Evolutionary conservation across 2,113 vertebrate species (phyloP).

Genomic region (Ceyx cyanopectus): DNA sequence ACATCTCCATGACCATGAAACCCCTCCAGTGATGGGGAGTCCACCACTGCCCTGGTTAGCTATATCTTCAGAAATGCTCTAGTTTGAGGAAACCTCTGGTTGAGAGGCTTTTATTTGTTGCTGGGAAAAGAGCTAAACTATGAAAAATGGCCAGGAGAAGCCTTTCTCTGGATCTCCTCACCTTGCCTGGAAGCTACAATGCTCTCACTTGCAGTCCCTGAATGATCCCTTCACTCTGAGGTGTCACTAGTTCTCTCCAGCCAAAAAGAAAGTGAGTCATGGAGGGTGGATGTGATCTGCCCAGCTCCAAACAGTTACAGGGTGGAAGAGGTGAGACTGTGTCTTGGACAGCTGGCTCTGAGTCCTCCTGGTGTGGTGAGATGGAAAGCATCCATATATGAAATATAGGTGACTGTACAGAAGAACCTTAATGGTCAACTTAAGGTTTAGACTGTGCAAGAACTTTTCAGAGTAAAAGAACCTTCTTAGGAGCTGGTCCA

Average conservation of each 20-base stretch:
- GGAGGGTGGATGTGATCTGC: not conserved
- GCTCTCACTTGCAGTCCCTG: not conserved
- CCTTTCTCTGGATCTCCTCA: not conserved
- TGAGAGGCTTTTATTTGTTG: not conserved
- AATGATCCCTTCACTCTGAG: fast-evolving
- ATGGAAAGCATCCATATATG: not conserved
- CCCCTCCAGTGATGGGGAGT: no score
- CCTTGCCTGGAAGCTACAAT: not conserved
- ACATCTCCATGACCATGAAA: no score
- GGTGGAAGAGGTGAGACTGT: not conserved
- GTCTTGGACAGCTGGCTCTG: not conserved
- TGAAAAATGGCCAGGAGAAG: not conserved
- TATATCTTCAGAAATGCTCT: not conserved
- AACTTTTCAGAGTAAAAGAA: not conserved
- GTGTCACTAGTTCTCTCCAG: not conserved
- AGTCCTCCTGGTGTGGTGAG: not conserved
- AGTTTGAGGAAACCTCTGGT: not conserved
- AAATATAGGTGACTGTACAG: not conserved
- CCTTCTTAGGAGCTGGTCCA: fast-evolving
- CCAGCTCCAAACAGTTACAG: not conserved
- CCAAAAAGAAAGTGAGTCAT: not conserved
- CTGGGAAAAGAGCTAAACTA: not conserved
- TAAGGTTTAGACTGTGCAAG: not conserved
- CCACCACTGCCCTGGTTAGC: no score
- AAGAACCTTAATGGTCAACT: not conserved